A percentile compares a stretch with the other conserved stretches of the same genome.
Conservation (phyloP, 2,797 vertebrate species). For the Anguilla megastoma region DNA sequence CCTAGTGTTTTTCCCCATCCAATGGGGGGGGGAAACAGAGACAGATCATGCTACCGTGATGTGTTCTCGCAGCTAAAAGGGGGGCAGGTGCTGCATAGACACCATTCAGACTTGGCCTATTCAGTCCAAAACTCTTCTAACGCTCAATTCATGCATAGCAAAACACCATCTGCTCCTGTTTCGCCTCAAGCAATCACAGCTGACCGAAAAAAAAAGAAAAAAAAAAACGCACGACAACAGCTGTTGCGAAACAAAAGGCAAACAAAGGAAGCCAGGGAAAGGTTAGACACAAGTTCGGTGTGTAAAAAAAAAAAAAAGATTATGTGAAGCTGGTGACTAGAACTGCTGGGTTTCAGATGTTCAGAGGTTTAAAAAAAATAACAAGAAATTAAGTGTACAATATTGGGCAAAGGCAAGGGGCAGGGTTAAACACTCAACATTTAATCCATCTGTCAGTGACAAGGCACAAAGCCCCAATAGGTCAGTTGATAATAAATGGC, state of each 20-base stretch:
- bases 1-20: slow-evolving; percentile 42
- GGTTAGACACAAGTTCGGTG: slow-evolving; percentile 91
- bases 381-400: slow-evolving; percentile 26
- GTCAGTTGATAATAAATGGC: slow-evolving; percentile 75
- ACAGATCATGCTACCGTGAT: slow-evolving; percentile 86
- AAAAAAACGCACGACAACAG: slow-evolving; percentile 91
- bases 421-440: slow-evolving; percentile 78
- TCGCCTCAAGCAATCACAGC: slow-evolving; percentile 99
- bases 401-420: slow-evolving; percentile 65
- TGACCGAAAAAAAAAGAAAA: slow-evolving; percentile 78
- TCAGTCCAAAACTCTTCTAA: slow-evolving; percentile 94
- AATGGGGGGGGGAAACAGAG: slow-evolving; percentile 64
- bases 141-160: slow-evolving; percentile 99
- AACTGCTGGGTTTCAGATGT: slow-evolving; percentile 75
- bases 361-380: slow-evolving; percentile 27
- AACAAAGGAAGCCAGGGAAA: slow-evolving; percentile 88
- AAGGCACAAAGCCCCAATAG: slow-evolving; percentile 62
- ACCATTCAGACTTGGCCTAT: slow-evolving; percentile 99
- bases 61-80: slow-evolving; percentile 79
- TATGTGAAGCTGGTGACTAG: slow-evolving; percentile 77
- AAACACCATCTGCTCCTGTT: slow-evolving; percentile 99
- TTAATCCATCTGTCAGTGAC: slow-evolving; percentile 71
- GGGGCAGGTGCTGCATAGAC: slow-evolving; percentile 99
- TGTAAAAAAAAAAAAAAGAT: slow-evolving; percentile 78
- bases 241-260: slow-evolving; percentile 98